Evolutionary conservation across 2,113 vertebrate species (phyloP), one percentile per base, ranked within the genome.

Genomic region (Atlantisia rogersi): DNA sequence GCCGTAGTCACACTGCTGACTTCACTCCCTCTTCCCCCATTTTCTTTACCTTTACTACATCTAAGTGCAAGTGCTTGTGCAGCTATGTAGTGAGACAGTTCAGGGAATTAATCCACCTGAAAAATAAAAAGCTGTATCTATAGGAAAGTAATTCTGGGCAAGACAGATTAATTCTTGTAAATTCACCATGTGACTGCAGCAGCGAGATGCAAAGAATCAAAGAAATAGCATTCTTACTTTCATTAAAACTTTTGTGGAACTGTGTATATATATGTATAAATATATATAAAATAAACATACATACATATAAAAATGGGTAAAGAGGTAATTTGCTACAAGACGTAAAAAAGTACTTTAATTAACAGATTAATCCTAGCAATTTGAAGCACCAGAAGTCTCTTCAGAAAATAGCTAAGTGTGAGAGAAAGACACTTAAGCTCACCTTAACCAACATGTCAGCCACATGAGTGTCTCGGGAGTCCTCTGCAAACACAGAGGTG

Each of bases 401-500:
- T 53, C 53, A 82, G 69, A 68, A 88, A 62, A 13, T 37, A 75
- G 14, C n/a, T 0, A 35, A 56, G 48, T 29, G 46, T 11, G 12
- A 40, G 40, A 84, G 44, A 82, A 67, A 35, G 16, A n/a, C 6
- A 13, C 24, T 35, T 6, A 56, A 71, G 53, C 95, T 95, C 80
- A 99, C 99, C 99, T 99, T 98, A 74, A 99, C 99, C 59, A 99
- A 95, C 97, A 99, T 99, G 97, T 99, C 99, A 8, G 99, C 98
- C 67, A 99, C 97, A 1, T 99, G 99, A 70, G 97, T 99, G 98
- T 99, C 98, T 50, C 92, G 98, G 68, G 99, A 98, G 37, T 97
- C 96, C 81, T 98, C 98, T 2, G 98, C 98, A 86, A 99, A 98
- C 11, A 98, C 98, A 6, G 97, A 88, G 22, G 98, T 97, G 22